Percentiles rank a stretch among this genome's conserved stretches.
Evolutionary conservation across 2,888 invertebrate species (phyloP).

Genomic region (Eupeodes luniger): DNA sequence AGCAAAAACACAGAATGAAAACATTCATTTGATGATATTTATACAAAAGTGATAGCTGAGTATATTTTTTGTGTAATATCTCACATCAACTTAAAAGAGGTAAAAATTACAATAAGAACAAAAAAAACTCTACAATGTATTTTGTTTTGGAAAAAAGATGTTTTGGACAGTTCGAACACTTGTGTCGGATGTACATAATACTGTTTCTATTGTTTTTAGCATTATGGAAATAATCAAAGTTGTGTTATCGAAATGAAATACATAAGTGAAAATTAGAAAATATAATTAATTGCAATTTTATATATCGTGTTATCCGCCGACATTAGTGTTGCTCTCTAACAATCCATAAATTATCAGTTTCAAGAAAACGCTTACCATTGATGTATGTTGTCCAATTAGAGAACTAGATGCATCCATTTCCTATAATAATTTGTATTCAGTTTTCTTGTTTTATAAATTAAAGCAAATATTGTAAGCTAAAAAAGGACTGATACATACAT

Average conservation of each 20-base stretch:
- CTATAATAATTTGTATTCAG: conserved; percentile 68
- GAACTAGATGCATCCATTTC: conserved; percentile 70
- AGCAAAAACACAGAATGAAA: too few species aligned
- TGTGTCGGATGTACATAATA: background rate
- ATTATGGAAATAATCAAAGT: background rate
- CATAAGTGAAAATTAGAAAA: background rate
- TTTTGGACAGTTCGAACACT: conserved; percentile 1
- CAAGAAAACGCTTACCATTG: conserved; percentile 67
- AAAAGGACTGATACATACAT: conserved; percentile 22
- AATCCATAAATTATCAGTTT: conserved; percentile 15
- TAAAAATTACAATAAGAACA: background rate
- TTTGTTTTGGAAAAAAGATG: background rate
- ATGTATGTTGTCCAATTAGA: conserved; percentile 62
- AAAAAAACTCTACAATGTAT: background rate
- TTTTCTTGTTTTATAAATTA: conserved; percentile 43
- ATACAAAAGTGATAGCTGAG: too few species aligned
- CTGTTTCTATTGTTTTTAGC: background rate
- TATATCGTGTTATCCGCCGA: background rate
- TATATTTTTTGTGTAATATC: background rate
- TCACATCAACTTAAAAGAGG: background rate
- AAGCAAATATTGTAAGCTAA: conserved; percentile 37
- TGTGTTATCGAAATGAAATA: background rate
- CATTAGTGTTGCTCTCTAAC: conserved; percentile 25
- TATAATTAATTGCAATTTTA: background rate
- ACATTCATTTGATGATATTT: too few species aligned